phyloP scores from a whole-genome alignment of 2,888 invertebrate species.

The Amaurobius ferox region DNA sequence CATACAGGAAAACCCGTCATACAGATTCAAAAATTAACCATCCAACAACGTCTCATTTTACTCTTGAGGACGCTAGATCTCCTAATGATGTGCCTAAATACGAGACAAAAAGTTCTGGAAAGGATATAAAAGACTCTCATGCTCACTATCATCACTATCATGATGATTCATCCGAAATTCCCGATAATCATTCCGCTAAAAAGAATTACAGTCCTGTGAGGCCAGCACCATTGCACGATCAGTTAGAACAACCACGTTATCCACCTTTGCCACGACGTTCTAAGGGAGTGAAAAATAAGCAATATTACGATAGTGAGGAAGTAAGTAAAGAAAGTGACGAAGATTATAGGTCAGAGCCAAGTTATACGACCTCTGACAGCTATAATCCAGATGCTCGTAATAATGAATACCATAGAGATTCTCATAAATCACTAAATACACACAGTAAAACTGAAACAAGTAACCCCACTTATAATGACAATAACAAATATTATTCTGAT shows the following conservation, averaged over 20 bases:
- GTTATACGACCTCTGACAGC: not conserved
- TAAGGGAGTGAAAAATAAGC: conserved; percentile 14
- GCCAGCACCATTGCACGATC: conserved; percentile 51
- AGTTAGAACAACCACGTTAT: conserved; percentile 35
- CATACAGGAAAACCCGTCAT: not conserved
- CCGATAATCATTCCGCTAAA: conserved; percentile 18
- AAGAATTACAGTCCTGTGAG: conserved; percentile 50
- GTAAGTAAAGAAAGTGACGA: not conserved
- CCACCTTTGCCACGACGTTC: conserved; percentile 40
- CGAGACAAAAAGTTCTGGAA: not conserved
- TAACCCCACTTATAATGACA: conserved; percentile 7
- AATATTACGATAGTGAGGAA: not conserved
- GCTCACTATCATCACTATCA: not conserved
- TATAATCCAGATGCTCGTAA: conserved; percentile 11
- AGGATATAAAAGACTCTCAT: not conserved
- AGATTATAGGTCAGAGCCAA: not conserved
- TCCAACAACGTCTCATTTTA: conserved; percentile 16
- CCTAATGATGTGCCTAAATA: not conserved
- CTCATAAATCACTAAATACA: conserved; percentile 11
- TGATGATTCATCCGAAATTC: not conserved
- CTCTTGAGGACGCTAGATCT: conserved; percentile 6
- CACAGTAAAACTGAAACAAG: not conserved
- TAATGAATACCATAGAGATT: conserved; percentile 1
- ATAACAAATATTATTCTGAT: conserved; percentile 3
- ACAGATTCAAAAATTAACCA: not conserved